Percentiles rank a stretch among this genome's conserved stretches.
Conservation (phyloP, 2,888 invertebrate species). For the Acleris emargana region DNA sequence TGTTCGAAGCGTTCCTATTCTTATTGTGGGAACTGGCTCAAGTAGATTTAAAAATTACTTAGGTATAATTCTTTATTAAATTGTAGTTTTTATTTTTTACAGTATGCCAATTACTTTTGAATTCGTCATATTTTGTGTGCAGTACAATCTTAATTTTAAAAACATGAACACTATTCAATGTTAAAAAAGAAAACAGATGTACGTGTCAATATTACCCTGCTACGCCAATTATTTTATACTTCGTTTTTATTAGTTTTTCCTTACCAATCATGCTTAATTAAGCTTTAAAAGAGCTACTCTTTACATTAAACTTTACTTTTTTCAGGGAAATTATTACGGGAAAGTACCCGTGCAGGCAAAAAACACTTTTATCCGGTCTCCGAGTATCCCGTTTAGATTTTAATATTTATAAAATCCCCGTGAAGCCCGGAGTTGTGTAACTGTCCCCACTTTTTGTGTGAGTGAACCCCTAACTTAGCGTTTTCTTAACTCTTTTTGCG, state of each 20-base stretch:
- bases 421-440: constrained; percentile 64
- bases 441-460: constrained; percentile 15
- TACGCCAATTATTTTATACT: no score
- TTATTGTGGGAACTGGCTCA: background rate
- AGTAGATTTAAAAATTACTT: background rate
- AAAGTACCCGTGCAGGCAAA: constrained; percentile 8
- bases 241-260: no score
- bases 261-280: no score
- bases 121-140: no score
- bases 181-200: no score
- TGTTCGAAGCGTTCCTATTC: background rate
- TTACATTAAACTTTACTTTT: background rate
- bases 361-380: constrained; percentile 63
- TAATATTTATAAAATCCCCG: constrained; percentile 74
- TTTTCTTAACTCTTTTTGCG: constrained; percentile 76
- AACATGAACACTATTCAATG: no score
- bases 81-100: background rate
- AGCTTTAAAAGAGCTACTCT: no score
- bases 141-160: no score
- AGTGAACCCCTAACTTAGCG: constrained; percentile 68
- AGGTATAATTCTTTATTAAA: background rate
- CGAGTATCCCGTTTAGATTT: constrained; percentile 66
- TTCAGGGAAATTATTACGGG: background rate
- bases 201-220: no score
- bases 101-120: no score